phyloP scores from a whole-genome alignment of 2,113 vertebrate species.

The Setophaga kirtlandii region DNA sequence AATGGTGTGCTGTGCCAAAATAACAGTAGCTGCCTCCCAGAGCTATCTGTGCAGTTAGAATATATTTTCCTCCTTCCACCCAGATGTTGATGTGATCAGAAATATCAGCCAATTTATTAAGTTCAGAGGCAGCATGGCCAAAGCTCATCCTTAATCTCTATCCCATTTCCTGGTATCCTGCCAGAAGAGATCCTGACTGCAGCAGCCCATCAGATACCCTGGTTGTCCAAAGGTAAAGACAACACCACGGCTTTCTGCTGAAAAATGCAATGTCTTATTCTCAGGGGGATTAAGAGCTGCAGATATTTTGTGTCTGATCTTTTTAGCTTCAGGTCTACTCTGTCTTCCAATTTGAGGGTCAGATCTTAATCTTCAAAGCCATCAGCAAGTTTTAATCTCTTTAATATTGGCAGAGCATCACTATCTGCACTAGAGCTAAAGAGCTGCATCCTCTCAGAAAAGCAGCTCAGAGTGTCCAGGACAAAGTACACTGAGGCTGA shows the following conservation, averaged over 20 bases:
- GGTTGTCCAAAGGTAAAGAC: neutral
- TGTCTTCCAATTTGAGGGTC: neutral
- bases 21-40: neutral
- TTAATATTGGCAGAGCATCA: neutral
- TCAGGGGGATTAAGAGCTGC: neutral
- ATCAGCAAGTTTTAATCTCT: neutral
- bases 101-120: neutral
- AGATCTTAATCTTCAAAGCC: slow-evolving; percentile 11
- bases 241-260: neutral
- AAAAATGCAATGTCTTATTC: neutral
- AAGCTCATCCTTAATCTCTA: neutral
- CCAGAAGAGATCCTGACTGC: neutral
- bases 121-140: neutral
- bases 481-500: neutral
- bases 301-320: neutral
- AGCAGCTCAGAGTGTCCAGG: neutral
- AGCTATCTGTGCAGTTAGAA: neutral
- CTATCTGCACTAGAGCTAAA: neutral
- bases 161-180: neutral
- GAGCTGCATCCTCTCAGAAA: neutral
- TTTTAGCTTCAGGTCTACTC: neutral
- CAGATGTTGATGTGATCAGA: slow-evolving; percentile 23
- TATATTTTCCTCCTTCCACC: slow-evolving; percentile 14
- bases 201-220: neutral
- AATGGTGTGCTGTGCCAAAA: neutral